Evolutionary conservation across 2,113 vertebrate species (phyloP).

Genomic region (Fregetta grallaria): DNA sequence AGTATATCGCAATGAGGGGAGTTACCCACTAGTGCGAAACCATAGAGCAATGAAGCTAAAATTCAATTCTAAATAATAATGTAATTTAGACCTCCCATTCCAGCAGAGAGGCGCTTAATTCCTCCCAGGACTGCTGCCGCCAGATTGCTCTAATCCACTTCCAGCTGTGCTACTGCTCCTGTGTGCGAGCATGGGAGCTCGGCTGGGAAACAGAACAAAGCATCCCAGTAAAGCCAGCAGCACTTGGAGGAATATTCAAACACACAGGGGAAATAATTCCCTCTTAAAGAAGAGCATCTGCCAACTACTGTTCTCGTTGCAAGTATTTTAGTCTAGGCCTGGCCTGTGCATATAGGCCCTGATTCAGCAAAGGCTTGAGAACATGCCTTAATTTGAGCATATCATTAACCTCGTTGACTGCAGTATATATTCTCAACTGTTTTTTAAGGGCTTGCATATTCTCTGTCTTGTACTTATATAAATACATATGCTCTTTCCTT

Average conservation of each 20-base stretch:
- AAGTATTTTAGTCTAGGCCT: background rate
- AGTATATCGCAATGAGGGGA: background rate
- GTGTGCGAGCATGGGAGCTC: constrained; percentile 10
- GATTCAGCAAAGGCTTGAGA: background rate
- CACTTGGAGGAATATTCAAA: constrained; percentile 63
- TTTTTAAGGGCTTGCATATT: background rate
- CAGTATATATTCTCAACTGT: background rate
- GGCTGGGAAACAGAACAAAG: constrained; percentile 62
- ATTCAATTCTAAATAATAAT: constrained; percentile 39
- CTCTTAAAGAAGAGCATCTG: background rate
- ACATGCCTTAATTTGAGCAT: background rate
- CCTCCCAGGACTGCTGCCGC: constrained; percentile 42
- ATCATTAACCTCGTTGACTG: background rate
- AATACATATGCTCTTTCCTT: background rate
- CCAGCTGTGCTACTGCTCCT: constrained; percentile 60
- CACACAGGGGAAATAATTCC: constrained; percentile 53
- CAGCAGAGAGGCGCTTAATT: constrained; percentile 36
- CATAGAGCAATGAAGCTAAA: constrained; percentile 26
- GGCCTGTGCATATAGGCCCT: background rate
- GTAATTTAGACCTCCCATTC: constrained; percentile 43
- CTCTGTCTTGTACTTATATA: background rate
- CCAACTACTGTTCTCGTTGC: constrained; percentile 9
- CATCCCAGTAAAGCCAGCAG: constrained; percentile 48
- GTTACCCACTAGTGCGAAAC: background rate
- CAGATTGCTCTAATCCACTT: constrained; percentile 61